Evolutionary conservation across 2,888 invertebrate species (phyloP), one percentile per base, ranked within the genome.

Genomic region (Eupithecia subumbrata): DNA sequence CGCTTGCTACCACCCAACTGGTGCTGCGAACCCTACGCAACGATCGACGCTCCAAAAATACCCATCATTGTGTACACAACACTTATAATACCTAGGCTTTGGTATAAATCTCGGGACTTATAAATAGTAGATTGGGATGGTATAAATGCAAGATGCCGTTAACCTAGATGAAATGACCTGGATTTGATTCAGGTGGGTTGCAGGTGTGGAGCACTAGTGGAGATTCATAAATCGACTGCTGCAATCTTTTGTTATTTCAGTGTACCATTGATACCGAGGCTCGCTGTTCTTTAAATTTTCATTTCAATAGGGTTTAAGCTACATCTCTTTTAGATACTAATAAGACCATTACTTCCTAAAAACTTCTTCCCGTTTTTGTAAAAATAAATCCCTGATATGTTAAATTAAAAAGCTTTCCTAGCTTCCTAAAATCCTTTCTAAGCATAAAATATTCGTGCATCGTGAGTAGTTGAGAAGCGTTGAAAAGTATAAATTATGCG

Each of bases 51-150:
- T 89, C 92, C 93, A 85, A 90, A 94, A 94, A 95, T 94, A 95
- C 86, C 84, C 89, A 86, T 84, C 89, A 92, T 93, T 94, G 93
- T 94, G 92, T 93, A 90, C 92, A 92, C 90, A 91, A 91, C 90
- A 92, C 91, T 92, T 92, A 93, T 92, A 90, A 88, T 88, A 88
- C 86, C 87, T 88, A 91, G 89, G 88, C 87, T 92, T 91, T 91
- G 82, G 89, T 89, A 90, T 91, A 91, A 92, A 92, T 90, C 90
- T 89, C 86, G 79, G 84, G 81, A 80, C 85, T 87, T 93, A 93
- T 92, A 90, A 91, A 92, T 93, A 88, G 87, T 81, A 81, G 81
- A 82, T 83, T 82, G 79, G 78, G 81, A 83, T 82, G 85, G 82
- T 82, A 83, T 84, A 83, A 84, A 83, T 84, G 83, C 82, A 83